Evolutionary conservation across 35 echinoderm and acorn worm genomes (phyloP).

Genomic region (Ophiothrix spiculata): DNA sequence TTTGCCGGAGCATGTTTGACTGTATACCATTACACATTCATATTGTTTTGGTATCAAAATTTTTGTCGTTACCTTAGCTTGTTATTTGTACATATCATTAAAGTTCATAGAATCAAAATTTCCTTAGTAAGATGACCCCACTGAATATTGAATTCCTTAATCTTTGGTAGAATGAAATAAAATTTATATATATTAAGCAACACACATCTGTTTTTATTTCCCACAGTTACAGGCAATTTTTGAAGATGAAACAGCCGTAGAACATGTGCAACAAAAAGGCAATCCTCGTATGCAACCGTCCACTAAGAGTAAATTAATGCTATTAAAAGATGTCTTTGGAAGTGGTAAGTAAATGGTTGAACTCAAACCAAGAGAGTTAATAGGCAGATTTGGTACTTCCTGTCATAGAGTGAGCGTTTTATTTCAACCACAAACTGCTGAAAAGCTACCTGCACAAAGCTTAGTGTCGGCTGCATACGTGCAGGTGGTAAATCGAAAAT

Average conservation of each 20-base stretch:
- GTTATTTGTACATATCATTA: no score
- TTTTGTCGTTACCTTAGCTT: no score
- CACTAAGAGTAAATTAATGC: constrained; percentile 43
- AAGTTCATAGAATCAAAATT: no score
- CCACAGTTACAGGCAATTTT: constrained; percentile 91
- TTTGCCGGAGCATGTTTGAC: no score
- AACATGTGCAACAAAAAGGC: constrained; percentile 67
- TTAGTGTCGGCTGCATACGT: no score
- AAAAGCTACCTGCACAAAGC: not conserved
- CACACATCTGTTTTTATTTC: not conserved
- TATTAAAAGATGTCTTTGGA: constrained; percentile 95
- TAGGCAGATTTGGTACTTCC: not conserved
- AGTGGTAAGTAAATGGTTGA: constrained; percentile 59
- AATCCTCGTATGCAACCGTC: not conserved
- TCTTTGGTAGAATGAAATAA: no score
- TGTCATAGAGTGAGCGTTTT: not conserved
- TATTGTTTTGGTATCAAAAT: no score
- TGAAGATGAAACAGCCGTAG: constrained; percentile 95
- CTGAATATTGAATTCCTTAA: no score
- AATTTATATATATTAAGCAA: no score
- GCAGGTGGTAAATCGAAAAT: no score
- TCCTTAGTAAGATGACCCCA: no score
- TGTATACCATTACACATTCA: no score
- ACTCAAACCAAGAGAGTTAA: not conserved
- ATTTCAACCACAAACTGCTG: not conserved